These are phyloP conservation scores for Hylia prasina DNA, from an alignment of 2,113 vertebrate genomes.

Conservation along the genomic window DNA sequence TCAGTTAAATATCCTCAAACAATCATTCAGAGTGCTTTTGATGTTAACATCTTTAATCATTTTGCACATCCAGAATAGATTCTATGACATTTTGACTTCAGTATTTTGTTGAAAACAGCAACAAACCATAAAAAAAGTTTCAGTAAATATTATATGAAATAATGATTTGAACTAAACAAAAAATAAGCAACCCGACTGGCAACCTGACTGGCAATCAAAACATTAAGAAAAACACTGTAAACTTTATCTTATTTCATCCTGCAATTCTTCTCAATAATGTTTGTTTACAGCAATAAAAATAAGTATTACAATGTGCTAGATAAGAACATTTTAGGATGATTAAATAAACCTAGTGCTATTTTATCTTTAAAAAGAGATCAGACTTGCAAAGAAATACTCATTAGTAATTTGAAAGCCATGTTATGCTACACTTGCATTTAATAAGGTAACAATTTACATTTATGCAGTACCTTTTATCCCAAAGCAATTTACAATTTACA, in stretches of 20 bases:
- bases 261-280: neutral
- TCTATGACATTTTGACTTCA: neutral
- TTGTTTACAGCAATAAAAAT: conserved; percentile 5
- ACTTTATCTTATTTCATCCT: neutral
- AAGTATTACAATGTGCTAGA: neutral
- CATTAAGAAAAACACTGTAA: neutral
- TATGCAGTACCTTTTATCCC: conserved; percentile 49
- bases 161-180: neutral
- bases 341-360: neutral
- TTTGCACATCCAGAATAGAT: neutral
- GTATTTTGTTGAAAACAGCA: neutral
- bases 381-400: conserved; percentile 18
- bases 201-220: neutral
- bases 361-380: neutral
- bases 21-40: neutral
- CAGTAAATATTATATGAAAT: neutral
- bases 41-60: neutral
- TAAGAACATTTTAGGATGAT: neutral
- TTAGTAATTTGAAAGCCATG: conserved; percentile 38
- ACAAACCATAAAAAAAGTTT: neutral
- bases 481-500: conserved; percentile 57
- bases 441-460: conserved; percentile 44
- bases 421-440: conserved; percentile 40
- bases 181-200: neutral
- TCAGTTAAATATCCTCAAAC: neutral